A percentile compares a stretch with the other conserved stretches of the same genome.
phyloP scores from a whole-genome alignment of 2,797 vertebrate species.

The Ispidina picta region DNA sequence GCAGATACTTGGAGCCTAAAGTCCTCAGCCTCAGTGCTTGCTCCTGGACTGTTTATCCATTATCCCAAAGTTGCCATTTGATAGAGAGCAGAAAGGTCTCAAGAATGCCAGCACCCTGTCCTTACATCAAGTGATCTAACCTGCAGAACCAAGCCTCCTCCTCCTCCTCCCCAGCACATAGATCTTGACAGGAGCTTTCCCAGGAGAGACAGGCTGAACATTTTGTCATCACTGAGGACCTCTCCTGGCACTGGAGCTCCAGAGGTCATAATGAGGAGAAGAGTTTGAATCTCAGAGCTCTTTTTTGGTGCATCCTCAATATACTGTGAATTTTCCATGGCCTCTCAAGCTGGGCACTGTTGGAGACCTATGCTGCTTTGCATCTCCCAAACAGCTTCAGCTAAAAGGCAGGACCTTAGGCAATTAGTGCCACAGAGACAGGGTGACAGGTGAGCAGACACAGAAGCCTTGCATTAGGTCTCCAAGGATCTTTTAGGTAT shows the following conservation, averaged over 20 bases:
- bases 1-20: not conserved
- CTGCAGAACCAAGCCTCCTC: not conserved
- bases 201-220: not conserved
- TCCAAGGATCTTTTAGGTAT: conserved; percentile 12
- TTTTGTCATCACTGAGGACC: not conserved
- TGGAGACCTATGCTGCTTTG: conserved; percentile 21
- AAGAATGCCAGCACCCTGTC: not conserved
- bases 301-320: not conserved
- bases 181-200: not conserved
- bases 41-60: not conserved
- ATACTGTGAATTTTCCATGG: not conserved
- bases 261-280: not conserved
- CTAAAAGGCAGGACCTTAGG: conserved; percentile 5
- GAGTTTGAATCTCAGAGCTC: not conserved
- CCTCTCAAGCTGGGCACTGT: not conserved
- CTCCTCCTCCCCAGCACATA: not conserved
- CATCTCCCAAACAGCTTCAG: conserved; percentile 21
- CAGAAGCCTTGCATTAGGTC: conserved; percentile 15
- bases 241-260: not conserved
- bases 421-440: conserved; percentile 32
- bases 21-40: not conserved
- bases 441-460: conserved; percentile 42
- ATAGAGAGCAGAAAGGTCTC: not conserved
- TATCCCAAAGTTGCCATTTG: not conserved
- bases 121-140: not conserved